These are phyloP conservation scores for Drosophila pegasa DNA, from an alignment of 2,888 invertebrate genomes.

Conservation along the genomic window DNA sequence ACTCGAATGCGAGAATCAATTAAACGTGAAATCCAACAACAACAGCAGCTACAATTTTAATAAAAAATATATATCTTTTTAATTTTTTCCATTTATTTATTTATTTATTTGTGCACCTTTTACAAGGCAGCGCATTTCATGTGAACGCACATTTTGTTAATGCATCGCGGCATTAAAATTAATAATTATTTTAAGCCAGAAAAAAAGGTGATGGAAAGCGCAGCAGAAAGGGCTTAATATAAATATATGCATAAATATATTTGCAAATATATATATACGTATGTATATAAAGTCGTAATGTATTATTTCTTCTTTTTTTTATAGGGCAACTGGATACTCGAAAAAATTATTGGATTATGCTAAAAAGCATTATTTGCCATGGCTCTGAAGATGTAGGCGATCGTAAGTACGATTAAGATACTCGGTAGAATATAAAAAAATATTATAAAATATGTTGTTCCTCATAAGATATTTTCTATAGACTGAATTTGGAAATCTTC, in stretches of 20 bases:
- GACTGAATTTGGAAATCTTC: too few relatives aligned
- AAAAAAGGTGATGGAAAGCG: not conserved
- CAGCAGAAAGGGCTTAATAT: not conserved
- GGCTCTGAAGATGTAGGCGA: too few relatives aligned
- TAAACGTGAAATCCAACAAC: constrained; percentile 60
- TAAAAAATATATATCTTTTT: constrained; percentile 17
- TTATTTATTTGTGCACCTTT: constrained; percentile 10
- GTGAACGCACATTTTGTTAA: constrained; percentile 52
- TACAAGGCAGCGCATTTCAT: constrained; percentile 34
- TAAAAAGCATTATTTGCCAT: too few relatives aligned
- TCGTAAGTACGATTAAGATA: too few relatives aligned
- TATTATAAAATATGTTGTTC: too few relatives aligned
- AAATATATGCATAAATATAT: not conserved
- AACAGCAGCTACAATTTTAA: constrained; percentile 7
- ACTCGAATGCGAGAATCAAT: constrained; percentile 73
- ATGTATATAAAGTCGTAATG: too few relatives aligned
- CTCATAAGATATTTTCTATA: too few relatives aligned
- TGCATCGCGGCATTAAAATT: constrained; percentile 50
- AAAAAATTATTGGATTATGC: too few relatives aligned
- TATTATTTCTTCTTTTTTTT: too few relatives aligned
- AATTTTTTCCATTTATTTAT: not conserved
- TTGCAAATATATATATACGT: not conserved
- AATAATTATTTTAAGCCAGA: constrained; percentile 55
- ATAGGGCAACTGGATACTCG: too few relatives aligned
- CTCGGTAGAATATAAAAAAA: too few relatives aligned